Evolutionary conservation across 1,140 invertebrate species (phyloP).

Genomic region (Lasioglossum albipes): DNA sequence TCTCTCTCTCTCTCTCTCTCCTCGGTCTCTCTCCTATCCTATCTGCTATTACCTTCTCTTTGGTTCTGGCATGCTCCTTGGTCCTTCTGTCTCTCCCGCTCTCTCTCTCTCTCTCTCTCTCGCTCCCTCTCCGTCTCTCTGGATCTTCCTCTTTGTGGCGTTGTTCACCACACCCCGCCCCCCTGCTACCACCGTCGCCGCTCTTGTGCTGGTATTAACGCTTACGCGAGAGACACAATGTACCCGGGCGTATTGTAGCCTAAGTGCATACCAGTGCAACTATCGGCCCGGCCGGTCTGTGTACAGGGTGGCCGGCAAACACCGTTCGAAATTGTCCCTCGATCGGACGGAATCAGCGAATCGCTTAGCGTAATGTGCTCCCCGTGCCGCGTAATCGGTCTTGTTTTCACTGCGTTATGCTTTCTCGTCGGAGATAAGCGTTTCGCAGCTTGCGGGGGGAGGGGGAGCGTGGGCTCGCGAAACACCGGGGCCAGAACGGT

Average conservation of each 20-base stretch:
- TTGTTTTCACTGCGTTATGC: constrained; percentile 26
- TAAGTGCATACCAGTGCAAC: constrained; percentile 60
- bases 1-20: constrained; percentile 18
- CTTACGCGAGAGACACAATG: constrained; percentile 53
- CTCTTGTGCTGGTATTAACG: constrained; percentile 48
- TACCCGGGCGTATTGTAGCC: constrained; percentile 50
- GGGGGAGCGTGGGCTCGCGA: neutral
- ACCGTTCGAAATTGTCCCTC: constrained; percentile 17
- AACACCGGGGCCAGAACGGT: neutral
- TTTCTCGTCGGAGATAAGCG: constrained; percentile 18
- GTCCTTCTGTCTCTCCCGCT: constrained; percentile 30
- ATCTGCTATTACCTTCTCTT: constrained; percentile 14
- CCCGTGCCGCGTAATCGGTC: constrained; percentile 19
- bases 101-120: constrained; percentile 7
- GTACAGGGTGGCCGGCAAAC: constrained; percentile 52
- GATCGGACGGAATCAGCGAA: constrained; percentile 11
- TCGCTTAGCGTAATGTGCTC: constrained; percentile 25
- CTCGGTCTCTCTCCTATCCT: neutral
- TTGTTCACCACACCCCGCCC: constrained; percentile 13
- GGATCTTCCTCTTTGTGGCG: constrained; percentile 34
- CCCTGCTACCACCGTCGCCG: neutral
- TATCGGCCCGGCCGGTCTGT: constrained; percentile 43
- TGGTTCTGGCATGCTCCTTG: constrained; percentile 35
- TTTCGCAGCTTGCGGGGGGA: neutral
- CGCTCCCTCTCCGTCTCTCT: neutral